Evolutionary conservation across 2,797 vertebrate species (phyloP).

Genomic region (Lutjanus argentimaculatus): DNA sequence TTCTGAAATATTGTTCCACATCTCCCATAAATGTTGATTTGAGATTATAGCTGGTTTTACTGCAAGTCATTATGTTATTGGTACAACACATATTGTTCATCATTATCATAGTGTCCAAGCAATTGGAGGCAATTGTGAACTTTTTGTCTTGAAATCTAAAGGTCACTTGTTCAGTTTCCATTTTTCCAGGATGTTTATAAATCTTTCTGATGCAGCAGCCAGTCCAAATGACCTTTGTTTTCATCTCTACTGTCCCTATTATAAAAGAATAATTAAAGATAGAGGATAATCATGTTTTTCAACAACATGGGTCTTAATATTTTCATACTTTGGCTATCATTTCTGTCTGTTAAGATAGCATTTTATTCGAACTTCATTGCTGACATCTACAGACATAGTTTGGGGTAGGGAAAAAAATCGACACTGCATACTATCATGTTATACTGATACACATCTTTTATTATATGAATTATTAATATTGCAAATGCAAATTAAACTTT

Average conservation of each 20-base stretch:
- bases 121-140: background rate
- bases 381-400: background rate
- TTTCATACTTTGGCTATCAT: background rate
- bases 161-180: background rate
- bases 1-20: conserved; percentile 34
- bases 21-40: conserved; percentile 14
- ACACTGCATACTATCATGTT: no score
- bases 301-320: background rate
- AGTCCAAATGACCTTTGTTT: background rate
- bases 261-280: background rate
- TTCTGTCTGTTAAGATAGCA: background rate
- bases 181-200: background rate
- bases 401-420: no score
- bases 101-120: background rate
- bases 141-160: background rate
- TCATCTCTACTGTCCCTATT: background rate
- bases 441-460: no score
- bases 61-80: background rate
- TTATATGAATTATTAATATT: no score
- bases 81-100: background rate
- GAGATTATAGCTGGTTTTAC: conserved; percentile 14
- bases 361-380: background rate
- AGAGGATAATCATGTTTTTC: background rate
- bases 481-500: no score
- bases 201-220: background rate